Base-by-base conservation (phyloP, 1,140 invertebrate species). In the Triops cancriformis region DNA sequence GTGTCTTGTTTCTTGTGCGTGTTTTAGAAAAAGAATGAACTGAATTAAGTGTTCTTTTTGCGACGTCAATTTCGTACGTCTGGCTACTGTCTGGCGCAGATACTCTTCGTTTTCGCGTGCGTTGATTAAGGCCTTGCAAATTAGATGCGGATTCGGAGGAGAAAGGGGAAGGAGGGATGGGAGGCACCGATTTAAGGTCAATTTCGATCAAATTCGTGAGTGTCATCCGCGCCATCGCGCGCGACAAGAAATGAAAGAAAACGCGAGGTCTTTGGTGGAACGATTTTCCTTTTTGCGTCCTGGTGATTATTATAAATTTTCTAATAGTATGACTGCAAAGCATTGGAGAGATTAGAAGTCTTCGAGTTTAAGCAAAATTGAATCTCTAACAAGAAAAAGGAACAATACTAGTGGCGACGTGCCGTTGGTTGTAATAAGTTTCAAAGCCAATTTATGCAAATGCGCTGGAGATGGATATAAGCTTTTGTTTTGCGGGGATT, bases 401-500 rank as follows among this genome's bases (percentile, higher is more conserved):
- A 64, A 64, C n/a, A 64, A 64, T 9, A 37, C 31, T 37, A 37
- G 11, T 64, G 51, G 18, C 51, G 51, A 64, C 51, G 51, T 64
- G 51, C 51, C n/a, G 51, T 64, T 64, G 51, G 51, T 64, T 64
- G 51, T 64, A 64, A 64, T 64, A 18, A 64, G 51, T 64, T 64
- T 18, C 51, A 64, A 37, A 64, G 51, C 51, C 51, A 64, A 64
- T 64, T 64, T 64, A 64, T 64, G 51, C 51, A 64, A 64, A 64
- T 64, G 51, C 14, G 51, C 51, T 64, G 23, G 23, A 64, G 51
- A 23, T 23, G 51, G 10, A 64, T 64, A 64, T 5, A 64, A 6
- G 51, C 14, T 23, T 64, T 37, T 37, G 31, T 37, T 37, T 37
- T 37, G 31, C 2, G 7, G 7, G 31, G 31, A 37, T 37, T 37